Evolutionary conservation across 2,113 vertebrate species (phyloP).

Genomic region (Crotalus helleri): DNA sequence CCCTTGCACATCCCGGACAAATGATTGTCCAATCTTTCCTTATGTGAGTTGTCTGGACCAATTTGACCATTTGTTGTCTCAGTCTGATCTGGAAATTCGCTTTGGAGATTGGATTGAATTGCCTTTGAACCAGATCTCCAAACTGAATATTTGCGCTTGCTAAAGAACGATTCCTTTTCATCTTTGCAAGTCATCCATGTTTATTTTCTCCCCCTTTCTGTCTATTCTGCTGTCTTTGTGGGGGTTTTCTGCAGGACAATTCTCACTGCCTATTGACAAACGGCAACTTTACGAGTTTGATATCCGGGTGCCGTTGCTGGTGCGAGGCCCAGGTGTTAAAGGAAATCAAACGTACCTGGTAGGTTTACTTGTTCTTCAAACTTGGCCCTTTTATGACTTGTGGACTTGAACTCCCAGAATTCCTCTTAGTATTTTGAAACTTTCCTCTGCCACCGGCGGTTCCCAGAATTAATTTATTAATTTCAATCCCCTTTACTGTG

Average conservation of each 20-base stretch:
- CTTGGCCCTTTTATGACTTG: too few relatives aligned
- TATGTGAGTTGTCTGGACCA: background rate
- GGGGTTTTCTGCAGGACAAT: constrained; percentile 72
- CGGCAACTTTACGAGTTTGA: constrained; percentile 85
- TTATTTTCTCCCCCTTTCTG: background rate
- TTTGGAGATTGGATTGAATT: background rate
- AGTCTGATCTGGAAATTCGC: background rate
- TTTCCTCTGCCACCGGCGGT: background rate
- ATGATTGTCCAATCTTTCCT: too few relatives aligned
- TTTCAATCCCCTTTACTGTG: background rate
- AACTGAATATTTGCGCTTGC: background rate
- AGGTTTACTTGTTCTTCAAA: background rate
- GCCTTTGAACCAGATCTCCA: background rate
- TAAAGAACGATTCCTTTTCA: background rate
- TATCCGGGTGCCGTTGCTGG: constrained; percentile 80
- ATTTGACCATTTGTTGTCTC: background rate
- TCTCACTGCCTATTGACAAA: constrained; percentile 81
- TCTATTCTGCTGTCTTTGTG: background rate
- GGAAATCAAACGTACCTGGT: constrained; percentile 76
- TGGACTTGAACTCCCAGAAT: too few relatives aligned
- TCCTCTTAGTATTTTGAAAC: background rate
- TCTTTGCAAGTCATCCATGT: background rate
- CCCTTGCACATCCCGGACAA: too few relatives aligned
- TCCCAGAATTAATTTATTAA: background rate
- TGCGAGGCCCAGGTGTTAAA: constrained; percentile 78